Conservation (phyloP, 1,140 invertebrate genomes). For the Magallana angulata region DNA sequence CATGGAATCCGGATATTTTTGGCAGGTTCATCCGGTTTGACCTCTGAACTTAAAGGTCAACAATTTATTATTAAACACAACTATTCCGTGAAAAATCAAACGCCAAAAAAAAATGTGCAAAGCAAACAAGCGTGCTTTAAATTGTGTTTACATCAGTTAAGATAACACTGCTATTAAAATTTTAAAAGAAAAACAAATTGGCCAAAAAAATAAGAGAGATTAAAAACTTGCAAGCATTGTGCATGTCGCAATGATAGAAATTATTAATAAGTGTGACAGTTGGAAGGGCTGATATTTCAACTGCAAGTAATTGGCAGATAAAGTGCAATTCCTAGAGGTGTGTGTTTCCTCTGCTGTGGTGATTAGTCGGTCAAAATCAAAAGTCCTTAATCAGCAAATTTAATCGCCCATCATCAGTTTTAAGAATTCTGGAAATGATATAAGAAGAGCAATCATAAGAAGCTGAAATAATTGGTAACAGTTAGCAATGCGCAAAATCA, state of each 20-base stretch:
- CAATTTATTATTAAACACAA: background rate
- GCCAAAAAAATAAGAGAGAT: background rate
- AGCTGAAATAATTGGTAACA: slow-evolving; percentile 25
- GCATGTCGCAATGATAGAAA: slow-evolving; percentile 20
- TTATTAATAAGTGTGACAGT: background rate
- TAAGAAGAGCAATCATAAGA: slow-evolving; percentile 34
- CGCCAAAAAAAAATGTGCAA: slow-evolving; percentile 5
- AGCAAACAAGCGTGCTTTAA: slow-evolving; percentile 24
- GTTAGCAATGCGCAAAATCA: slow-evolving; percentile 28
- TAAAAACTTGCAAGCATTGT: background rate
- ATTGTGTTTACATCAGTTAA: slow-evolving; percentile 20
- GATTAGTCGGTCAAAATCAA: slow-evolving; percentile 30
- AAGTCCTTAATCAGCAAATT: slow-evolving; percentile 35
- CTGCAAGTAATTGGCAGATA: slow-evolving; percentile 8
- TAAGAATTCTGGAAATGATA: slow-evolving; percentile 50
- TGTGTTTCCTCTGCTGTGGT: slow-evolving; percentile 1
- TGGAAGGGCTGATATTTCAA: slow-evolving; percentile 25
- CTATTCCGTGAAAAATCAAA: background rate
- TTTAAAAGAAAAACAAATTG: background rate
- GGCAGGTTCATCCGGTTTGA: background rate
- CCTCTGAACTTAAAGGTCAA: slow-evolving; percentile 16
- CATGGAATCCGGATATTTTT: slow-evolving; percentile 4
- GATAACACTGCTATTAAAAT: background rate
- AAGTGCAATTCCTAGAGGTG: slow-evolving; percentile 32
- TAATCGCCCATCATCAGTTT: slow-evolving; percentile 48